Percentiles rank a stretch among this genome's conserved stretches.
Conservation (phyloP, 2,888 invertebrate genomes). For the Xylota segnis region DNA sequence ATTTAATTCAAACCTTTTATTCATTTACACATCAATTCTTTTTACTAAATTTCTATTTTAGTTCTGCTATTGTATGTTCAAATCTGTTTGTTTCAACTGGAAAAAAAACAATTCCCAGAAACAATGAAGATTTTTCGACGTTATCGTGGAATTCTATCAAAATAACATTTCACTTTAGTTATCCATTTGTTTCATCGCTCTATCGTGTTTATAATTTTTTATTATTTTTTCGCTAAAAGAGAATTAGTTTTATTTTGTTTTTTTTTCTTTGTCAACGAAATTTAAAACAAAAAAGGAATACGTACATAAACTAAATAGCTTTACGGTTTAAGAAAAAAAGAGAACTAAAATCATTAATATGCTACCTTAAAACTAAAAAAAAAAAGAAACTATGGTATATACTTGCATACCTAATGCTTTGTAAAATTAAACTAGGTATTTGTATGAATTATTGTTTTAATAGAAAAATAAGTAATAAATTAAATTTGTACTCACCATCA, state of each 20-base stretch:
- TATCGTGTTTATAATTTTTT: conserved; percentile 6
- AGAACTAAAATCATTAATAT: conserved; percentile 46
- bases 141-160: neutral
- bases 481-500: conserved; percentile 88
- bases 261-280: conserved; percentile 39
- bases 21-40: neutral
- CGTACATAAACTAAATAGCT: conserved; percentile 67
- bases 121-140: conserved; percentile 1
- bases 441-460: conserved; percentile 59
- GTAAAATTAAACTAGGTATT: conserved; percentile 59
- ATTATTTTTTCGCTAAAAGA: conserved; percentile 28
- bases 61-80: neutral
- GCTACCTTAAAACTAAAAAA: conserved; percentile 60
- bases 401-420: conserved; percentile 69
- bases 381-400: conserved; percentile 57
- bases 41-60: neutral
- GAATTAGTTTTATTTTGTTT: conserved; percentile 38
- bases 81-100: neutral
- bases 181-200: conserved; percentile 32
- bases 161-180: conserved; percentile 43
- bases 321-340: conserved; percentile 58
- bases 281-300: conserved; percentile 55
- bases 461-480: conserved; percentile 22
- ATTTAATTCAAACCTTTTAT: neutral
- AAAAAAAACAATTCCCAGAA: conserved; percentile 7